Base-by-base conservation (phyloP, 2,888 invertebrate species). In the Cosmia pyralina region DNA sequence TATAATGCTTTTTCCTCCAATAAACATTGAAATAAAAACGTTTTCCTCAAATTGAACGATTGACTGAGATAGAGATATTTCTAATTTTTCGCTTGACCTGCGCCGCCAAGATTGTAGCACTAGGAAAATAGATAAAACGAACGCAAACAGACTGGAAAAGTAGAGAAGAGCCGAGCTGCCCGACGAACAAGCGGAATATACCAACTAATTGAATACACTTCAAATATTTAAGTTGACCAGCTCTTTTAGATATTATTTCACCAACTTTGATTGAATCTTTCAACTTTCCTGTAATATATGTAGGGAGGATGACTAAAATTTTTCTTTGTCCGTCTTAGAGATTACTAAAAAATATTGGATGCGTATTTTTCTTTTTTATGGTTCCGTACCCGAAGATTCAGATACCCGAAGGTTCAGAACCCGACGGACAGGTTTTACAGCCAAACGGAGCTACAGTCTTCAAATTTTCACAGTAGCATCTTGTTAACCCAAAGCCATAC, bases 41-140 rank as follows among this genome's bases (percentile, higher is more conserved):
- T 85, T 88, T 84, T 83, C 80, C 86, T 84, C 83, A 86, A 88
- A 88, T 85, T 86, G 88, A 89, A 84, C 90, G 91, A 90, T 92
- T 87, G 90, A 85, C 85, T 89, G 82, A 84, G 91, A 93, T 92
- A 90, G 92, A 94, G 93, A 93, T 94, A 92, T 94, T 94, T 94
- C 93, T 93, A 94, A 95, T 95, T 94, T 94, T 92, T 91, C 94
- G 94, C 91, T 94, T 89, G 94, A 93, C 91, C 92, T 91, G 91
- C 90, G 88, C 87, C 83, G 85, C 87, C 72, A 89, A 90, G 89
- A 92, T 91, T 89, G 89, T 90, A 87, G 89, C 88, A 90, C 88
- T 89, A 88, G 88, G 87, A 90, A 92, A 93, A 93, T 91, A 92
- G 92, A 93, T 92, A 92, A 92, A 93, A 88, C 86, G 86, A 91